Evolutionary conservation across 2,113 vertebrate species (phyloP).

Genomic region (Platichthys flesus): DNA sequence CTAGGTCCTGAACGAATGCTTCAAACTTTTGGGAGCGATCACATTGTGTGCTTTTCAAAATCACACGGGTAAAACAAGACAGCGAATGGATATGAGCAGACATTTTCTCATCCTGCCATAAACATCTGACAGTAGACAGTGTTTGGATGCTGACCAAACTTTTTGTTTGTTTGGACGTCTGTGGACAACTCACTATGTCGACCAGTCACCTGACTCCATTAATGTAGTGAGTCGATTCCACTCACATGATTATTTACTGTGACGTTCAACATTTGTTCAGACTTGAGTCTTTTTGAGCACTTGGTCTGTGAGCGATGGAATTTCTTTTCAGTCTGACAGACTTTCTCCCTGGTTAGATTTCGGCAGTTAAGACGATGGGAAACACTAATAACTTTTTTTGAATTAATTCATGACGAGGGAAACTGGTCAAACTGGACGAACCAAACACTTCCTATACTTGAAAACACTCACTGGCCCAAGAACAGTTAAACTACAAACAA

Average conservation of each 20-base stretch:
- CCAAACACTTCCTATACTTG: neutral
- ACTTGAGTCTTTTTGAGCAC: neutral
- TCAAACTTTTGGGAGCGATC: no score
- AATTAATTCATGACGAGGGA: no score
- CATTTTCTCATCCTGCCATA: neutral
- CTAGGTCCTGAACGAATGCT: no score
- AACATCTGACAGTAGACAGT: neutral
- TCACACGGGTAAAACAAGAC: neutral
- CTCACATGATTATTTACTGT: neutral
- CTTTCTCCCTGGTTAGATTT: neutral
- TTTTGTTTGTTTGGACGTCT: no score
- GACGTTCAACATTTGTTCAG: neutral
- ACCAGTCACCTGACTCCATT: neutral
- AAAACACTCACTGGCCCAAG: neutral
- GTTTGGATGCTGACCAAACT: no score
- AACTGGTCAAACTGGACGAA: neutral
- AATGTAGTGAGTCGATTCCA: neutral
- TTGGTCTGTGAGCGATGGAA: neutral
- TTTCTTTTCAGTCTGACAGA: neutral
- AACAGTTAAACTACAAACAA: no score
- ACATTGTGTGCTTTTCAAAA: neutral
- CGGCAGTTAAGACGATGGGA: neutral
- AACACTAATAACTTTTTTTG: neutral
- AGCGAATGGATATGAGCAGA: neutral
- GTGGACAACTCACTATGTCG: neutral